Base-by-base conservation (phyloP, 2,113 vertebrate genomes). In the Odobenus rosmarus region DNA sequence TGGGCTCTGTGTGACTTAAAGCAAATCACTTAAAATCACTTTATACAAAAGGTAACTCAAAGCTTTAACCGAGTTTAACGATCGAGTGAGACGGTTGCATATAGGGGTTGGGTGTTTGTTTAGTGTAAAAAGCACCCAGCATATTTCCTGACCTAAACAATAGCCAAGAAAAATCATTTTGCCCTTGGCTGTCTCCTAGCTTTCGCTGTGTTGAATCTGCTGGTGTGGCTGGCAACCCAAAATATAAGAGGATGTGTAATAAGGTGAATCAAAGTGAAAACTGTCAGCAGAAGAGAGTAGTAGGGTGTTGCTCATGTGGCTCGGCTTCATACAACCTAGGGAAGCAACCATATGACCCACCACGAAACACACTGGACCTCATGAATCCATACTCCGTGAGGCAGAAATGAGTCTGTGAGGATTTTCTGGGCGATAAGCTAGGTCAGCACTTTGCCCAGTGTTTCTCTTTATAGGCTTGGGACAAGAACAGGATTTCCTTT, bases 61-160 rank as follows among this genome's bases (percentile, higher is more conserved):
- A 77, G 14, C 7, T 77, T 77, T 86, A 81, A 82, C 31, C 16
- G 42, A 87, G 49, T 26, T 93, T 72, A 86, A 80, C 24, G 57
- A 36, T 18, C 92, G 82, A 91, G 51, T 36, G 85, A 71, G 53
- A 67, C 55, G 18, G 53, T 67, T 91, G 21, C 51, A 36, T 57
- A 3, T 21, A 67, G 72, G 16, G 12, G 6, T 11, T 94, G 72
- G 81, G n/a, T 71, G 57, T 93, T 84, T 94, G 62, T 88, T 82
- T 91, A 90, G 61, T 36, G n/a, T 72, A 85, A 79, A 97, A 95
- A 80, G 55, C 28, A 8, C 21, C 85, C 28, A n/a, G 57, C 19
- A 1, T 93, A 59, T 61, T 96, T 96, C 86, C 86, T 95, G 85
- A 95, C 36, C 69, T 81, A 97, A 97, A 92, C 24, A 85, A 77